These are phyloP conservation scores for Psilanteris sp. DNA, from an alignment of 1,140 invertebrate species.

Conservation along the genomic window DNA sequence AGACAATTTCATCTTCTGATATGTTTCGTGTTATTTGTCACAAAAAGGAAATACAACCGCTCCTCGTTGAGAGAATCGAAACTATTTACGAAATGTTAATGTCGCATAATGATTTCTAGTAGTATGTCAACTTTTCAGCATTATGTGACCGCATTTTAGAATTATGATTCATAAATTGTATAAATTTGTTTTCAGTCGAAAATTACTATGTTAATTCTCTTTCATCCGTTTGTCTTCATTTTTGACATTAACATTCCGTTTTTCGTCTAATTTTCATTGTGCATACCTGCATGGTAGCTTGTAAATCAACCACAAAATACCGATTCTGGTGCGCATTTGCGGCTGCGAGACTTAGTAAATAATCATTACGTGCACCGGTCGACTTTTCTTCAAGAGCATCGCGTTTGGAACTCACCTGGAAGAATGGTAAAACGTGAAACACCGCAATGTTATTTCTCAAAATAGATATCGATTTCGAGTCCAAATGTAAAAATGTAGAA, in stretches of 20 bases:
- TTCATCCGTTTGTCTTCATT: too few species aligned
- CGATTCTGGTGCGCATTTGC: slow-evolving; percentile 97
- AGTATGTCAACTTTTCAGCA: too few species aligned
- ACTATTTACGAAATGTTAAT: slow-evolving; percentile 11
- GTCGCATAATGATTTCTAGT: slow-evolving; percentile 5
- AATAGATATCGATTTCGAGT: too few species aligned
- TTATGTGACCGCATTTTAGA: too few species aligned
- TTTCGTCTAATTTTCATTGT: too few species aligned
- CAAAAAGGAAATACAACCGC: slow-evolving; percentile 14
- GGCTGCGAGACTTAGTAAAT: slow-evolving; percentile 93
- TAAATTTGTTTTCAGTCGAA: too few species aligned
- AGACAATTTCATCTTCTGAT: slow-evolving; percentile 17
- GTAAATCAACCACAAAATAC: slow-evolving; percentile 95
- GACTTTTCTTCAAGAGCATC: slow-evolving; percentile 96
- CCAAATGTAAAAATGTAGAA: slow-evolving; percentile 1
- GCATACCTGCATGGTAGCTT: slow-evolving; percentile 89
- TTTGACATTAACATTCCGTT: too few species aligned
- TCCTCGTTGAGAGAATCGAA: slow-evolving; percentile 2
- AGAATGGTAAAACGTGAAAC: slow-evolving; percentile 9
- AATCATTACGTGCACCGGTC: slow-evolving; percentile 96
- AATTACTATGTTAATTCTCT: too few species aligned
- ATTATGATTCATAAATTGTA: too few species aligned
- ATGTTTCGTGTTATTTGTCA: slow-evolving; percentile 28
- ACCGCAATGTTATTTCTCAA: too few species aligned
- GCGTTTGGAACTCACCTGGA: slow-evolving; percentile 89